A percentile compares a stretch with the other conserved stretches of the same genome.
Conservation (phyloP, 2,113 vertebrate species). For the Grammomys surdaster region DNA sequence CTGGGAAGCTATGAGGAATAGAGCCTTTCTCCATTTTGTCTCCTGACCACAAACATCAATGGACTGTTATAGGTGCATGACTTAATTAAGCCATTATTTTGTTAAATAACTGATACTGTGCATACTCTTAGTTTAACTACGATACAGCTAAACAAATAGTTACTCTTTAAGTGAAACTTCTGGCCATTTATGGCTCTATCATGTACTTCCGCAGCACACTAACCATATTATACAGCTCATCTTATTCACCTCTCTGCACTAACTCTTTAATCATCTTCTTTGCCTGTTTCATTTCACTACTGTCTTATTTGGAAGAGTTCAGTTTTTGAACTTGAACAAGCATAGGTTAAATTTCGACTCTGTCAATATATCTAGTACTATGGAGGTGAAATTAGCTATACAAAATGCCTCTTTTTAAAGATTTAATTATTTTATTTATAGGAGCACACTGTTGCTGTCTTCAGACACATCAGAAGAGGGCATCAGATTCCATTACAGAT, state of each 20-base stretch:
- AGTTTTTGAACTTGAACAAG: not conserved
- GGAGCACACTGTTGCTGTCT: too few species aligned
- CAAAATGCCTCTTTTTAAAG: not conserved
- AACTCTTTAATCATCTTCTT: not conserved
- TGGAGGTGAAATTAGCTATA: not conserved
- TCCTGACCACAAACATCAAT: not conserved
- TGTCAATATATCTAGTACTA: not conserved
- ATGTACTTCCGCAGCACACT: not conserved
- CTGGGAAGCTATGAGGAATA: not conserved
- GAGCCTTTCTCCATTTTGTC: not conserved
- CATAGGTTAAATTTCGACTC: not conserved
- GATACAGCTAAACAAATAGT: not conserved
- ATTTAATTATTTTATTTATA: too few species aligned
- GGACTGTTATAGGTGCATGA: not conserved
- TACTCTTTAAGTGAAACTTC: not conserved
- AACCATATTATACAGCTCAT: not conserved
- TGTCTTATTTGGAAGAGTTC: not conserved
- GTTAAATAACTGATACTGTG: not conserved
- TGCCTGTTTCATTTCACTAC: not conserved
- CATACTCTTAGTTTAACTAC: not conserved
- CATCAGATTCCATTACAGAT: too few species aligned
- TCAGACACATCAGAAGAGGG: too few species aligned
- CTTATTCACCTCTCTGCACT: not conserved
- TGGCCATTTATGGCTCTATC: not conserved
- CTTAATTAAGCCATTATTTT: constrained; percentile 3